Evolutionary conservation across 2,113 vertebrate species (phyloP), one percentile per base, ranked within the genome.

Genomic region (Coptodon rendalli): DNA sequence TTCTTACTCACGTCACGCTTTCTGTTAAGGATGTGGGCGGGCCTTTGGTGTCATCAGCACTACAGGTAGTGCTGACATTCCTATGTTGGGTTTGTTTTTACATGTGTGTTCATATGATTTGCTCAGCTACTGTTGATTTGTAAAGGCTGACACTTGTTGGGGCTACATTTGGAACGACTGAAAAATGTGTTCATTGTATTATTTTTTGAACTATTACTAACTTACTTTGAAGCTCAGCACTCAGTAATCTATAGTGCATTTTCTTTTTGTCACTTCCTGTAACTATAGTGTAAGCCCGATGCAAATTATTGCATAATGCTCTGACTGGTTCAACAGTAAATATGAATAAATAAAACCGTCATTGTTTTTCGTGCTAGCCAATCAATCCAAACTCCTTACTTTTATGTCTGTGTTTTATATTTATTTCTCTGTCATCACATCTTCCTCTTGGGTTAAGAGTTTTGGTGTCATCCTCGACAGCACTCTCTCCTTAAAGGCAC

Each of bases 71-170:
- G 24, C 45, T 34, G 73, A 78, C 45, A 52, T 78, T 78, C 3
- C 73, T 78, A 34, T 52, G 27, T 31, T 19, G 4, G 24, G 9
- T 78, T 78, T 1, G 3, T 52, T 78, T 11, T 31, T n/a, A 78
- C 17, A 13, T n/a, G 10, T 31, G 45, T n/a, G 17, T n/a, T 78
- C 45, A 78, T 34, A 50, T 52, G 1, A 52, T 31, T 52, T 52
- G 27, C 45, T 78, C 27, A 78, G 45, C 27, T 78, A n/a, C 71
- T 50, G 71, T 29, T 48, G 27, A 52, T 52, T 50, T 78, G 24
- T 50, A 50, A 48, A 1, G 4, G 71, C 45, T 78, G 45, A 31
- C 16, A 76, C 27, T 31, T 19, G 6, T 3, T 31, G 27, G 17
- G 17, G 73, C 6, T 78, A 50, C 43, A 50, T 50, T 12, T 78